Conservation (phyloP, 2,888 invertebrate genomes). For the Nemurella pictetii region DNA sequence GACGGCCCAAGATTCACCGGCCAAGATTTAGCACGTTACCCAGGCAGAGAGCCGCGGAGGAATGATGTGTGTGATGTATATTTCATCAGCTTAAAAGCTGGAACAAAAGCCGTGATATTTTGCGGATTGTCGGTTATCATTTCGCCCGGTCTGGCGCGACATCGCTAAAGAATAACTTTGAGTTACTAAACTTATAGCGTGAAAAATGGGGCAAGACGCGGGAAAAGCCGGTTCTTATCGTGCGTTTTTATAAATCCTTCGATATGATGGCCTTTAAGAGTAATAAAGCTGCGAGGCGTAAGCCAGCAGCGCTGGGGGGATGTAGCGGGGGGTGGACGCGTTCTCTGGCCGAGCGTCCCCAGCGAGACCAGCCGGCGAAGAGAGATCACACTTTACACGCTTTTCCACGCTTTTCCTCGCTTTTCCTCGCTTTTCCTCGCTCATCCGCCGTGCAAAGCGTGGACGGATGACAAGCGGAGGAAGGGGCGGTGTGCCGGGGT, state of each 20-base stretch:
- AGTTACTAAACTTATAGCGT: slow-evolving; percentile 16
- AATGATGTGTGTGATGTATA: not conserved
- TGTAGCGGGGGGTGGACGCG: too few relatives aligned
- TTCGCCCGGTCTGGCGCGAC: not conserved
- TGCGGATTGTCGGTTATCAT: not conserved
- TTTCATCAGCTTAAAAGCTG: slow-evolving; percentile 16
- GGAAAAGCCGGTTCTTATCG: slow-evolving; percentile 4
- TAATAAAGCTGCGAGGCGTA: not conserved
- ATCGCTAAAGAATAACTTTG: slow-evolving; percentile 6
- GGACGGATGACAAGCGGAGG: too few relatives aligned
- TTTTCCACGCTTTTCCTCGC: too few relatives aligned
- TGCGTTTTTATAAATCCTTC: not conserved
- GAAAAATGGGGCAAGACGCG: slow-evolving; percentile 6
- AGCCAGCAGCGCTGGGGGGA: not conserved
- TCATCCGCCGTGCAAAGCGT: too few relatives aligned
- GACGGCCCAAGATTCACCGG: too few relatives aligned
- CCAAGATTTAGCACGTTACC: too few relatives aligned
- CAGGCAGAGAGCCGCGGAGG: too few relatives aligned
- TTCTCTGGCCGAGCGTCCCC: too few relatives aligned
- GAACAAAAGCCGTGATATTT: not conserved
- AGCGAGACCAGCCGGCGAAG: too few relatives aligned
- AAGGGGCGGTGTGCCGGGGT: too few relatives aligned
- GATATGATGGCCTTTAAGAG: not conserved
- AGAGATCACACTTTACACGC: too few relatives aligned
- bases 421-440: too few relatives aligned